Percentiles rank a stretch among this genome's conserved stretches.
These are phyloP conservation scores for Hestina assimilis DNA, from an alignment of 1,140 invertebrate species.

Conservation along the genomic window DNA sequence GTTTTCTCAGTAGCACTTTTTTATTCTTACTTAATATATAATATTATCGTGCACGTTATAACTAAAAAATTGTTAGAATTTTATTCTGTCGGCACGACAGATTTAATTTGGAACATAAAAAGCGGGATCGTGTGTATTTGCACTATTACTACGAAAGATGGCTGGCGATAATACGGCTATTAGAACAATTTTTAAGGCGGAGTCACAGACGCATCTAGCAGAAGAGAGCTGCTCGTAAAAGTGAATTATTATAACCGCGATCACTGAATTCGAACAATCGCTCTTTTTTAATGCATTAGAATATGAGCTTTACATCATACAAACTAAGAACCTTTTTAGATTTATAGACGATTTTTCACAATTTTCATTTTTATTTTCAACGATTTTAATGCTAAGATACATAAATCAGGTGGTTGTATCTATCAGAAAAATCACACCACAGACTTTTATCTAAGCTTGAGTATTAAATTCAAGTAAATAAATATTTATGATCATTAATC, in stretches of 20 bases:
- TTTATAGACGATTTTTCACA: slow-evolving; percentile 13
- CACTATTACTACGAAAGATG: slow-evolving; percentile 44
- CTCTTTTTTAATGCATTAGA: slow-evolving; percentile 25
- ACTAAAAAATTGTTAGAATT: neutral
- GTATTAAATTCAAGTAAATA: neutral
- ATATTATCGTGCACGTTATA: too few species aligned
- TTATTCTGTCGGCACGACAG: slow-evolving; percentile 10
- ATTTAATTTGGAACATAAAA: slow-evolving; percentile 21
- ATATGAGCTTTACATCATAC: slow-evolving; percentile 27
- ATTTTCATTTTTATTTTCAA: slow-evolving; percentile 32
- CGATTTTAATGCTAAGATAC: slow-evolving; percentile 24
- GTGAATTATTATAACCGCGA: slow-evolving; percentile 70
- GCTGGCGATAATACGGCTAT: slow-evolving; percentile 62
- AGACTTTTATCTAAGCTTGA: slow-evolving; percentile 6
- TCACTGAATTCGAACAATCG: slow-evolving; percentile 69
- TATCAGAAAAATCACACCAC: slow-evolving; percentile 13
- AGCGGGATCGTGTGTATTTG: slow-evolving; percentile 6
- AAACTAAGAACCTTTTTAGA: slow-evolving; percentile 14
- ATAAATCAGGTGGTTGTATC: slow-evolving; percentile 29
- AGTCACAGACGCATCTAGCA: slow-evolving; percentile 64
- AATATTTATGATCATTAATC: neutral
- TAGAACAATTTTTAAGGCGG: slow-evolving; percentile 63
- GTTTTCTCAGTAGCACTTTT: slow-evolving; percentile 3
- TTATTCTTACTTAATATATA: too few species aligned
- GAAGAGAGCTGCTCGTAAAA: slow-evolving; percentile 68